Evolutionary conservation across 2,888 invertebrate species (phyloP), one percentile per base, ranked within the genome.

Genomic region (Myopa tessellatipennis): DNA sequence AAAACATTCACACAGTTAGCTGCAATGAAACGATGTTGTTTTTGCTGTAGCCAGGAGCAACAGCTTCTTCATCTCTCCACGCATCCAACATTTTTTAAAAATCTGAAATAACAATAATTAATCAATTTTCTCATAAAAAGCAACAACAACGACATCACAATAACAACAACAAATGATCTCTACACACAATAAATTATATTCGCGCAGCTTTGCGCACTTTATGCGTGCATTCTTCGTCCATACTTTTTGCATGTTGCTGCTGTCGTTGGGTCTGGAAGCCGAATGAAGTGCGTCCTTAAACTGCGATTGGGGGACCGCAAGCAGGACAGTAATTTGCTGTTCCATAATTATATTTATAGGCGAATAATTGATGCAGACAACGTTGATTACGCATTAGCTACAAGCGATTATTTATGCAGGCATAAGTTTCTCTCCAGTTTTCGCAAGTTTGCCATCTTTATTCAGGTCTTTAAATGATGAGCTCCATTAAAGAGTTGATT

Each of bases 111-210:
- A 67, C 74, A 50, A 65, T 74, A 74, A 74, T 74, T 74, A 74
- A 74, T 74, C 74, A 74, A 74, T 74, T 65, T 74, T 74, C 67
- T 74, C 63, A 55, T 55, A 16, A 65, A 70, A 74, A 65, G 50
- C 74, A 65, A 16, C 45, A 58, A n/a, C 52, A 50, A 63, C 34
- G 61, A 45, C 61, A 58, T 36, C 34, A 65, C 38, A 63, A 52
- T 45, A 58, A 36, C 65, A 65, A 65, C 52, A 74, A 74, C 52
- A 74, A 52, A 63, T 40, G 18, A 63, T 73, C 45, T 45, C 84
- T 84, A 83, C 86, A 86, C 85, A 85, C 85, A 85, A 86, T 86
- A 86, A 86, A 86, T 86, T 85, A 86, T 86, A 85, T 86, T 86
- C 86, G 86, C 86, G 83, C 86, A 85, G 86, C 83, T 85, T 85